phyloP scores from a whole-genome alignment of 2,797 vertebrate species.

The Borostomias antarcticus region DNA sequence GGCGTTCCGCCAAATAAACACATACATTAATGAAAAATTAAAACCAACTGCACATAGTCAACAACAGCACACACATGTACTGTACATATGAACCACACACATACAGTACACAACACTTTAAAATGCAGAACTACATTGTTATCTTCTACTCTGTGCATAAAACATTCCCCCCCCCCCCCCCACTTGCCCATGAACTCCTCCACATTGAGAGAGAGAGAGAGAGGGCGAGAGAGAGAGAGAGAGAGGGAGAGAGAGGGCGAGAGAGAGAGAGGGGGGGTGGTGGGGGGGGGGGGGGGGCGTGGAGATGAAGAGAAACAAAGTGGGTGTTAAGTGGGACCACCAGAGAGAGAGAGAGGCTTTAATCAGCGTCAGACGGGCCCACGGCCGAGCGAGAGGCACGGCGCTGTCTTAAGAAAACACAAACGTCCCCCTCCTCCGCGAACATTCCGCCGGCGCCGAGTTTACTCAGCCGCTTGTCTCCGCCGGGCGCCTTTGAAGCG shows the following conservation, averaged over 20 bases:
- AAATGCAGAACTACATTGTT: too few species aligned
- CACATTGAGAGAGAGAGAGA: not conserved
- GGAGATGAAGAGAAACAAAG: not conserved
- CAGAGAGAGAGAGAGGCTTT: not conserved
- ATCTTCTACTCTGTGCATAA: too few species aligned
- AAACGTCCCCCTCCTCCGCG: not conserved
- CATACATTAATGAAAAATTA: too few species aligned
- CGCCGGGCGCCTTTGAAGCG: not conserved
- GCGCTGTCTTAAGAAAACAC: not conserved
- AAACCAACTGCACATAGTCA: too few species aligned
- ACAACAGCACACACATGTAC: too few species aligned
- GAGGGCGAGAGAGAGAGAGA: not conserved
- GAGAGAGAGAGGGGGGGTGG: too few species aligned
- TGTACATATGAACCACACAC: too few species aligned
- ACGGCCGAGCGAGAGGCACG: not conserved
- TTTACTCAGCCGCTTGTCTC: not conserved
- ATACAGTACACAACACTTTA: too few species aligned
- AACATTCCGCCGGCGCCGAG: not conserved
- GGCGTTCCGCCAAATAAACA: too few species aligned
- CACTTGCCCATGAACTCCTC: too few species aligned
- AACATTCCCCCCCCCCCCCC: too few species aligned
- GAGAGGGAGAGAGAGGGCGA: not conserved
- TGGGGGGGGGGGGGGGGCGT: not conserved
- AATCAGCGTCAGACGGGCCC: not conserved
- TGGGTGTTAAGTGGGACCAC: too few species aligned